phyloP scores from a whole-genome alignment of 2,113 vertebrate genomes.

The zebrafish (Danio rerio) region DNA sequence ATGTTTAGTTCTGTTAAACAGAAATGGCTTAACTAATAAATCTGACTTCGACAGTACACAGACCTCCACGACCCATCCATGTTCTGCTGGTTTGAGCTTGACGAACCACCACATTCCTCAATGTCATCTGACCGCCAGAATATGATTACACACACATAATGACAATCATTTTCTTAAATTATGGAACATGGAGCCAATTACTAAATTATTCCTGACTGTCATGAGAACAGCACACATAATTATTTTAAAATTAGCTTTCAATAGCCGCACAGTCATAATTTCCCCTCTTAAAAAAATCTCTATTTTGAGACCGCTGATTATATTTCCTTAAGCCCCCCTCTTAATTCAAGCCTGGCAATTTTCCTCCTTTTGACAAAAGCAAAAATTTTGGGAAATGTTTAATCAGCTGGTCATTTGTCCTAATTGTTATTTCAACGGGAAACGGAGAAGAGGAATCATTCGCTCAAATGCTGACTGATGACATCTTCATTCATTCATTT shows the following conservation, averaged over 20 bases:
- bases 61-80: conserved; percentile 13
- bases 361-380: conserved; percentile 56
- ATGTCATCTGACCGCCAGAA: conserved; percentile 61
- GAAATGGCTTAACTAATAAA: too few relatives aligned
- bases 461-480: conserved; percentile 5
- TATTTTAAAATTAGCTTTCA: conserved; percentile 65
- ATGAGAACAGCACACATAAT: conserved; percentile 63
- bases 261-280: conserved; percentile 60
- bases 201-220: conserved; percentile 65
- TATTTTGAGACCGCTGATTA: conserved; percentile 63
- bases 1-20: too few relatives aligned
- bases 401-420: conserved; percentile 52
- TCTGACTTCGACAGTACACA: neutral
- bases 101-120: conserved; percentile 51
- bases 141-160: conserved; percentile 64
- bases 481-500: too few relatives aligned
- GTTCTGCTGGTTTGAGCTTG: conserved; percentile 1
- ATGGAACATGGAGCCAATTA: conserved; percentile 64
- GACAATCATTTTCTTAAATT: conserved; percentile 64
- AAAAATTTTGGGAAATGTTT: conserved; percentile 48
- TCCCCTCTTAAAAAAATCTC: conserved; percentile 53
- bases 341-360: conserved; percentile 60
- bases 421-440: conserved; percentile 56
- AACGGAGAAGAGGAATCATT: conserved; percentile 28
- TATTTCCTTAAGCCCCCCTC: conserved; percentile 58